These are phyloP conservation scores for Hydrocynus forskahlii DNA, from an alignment of 2,797 vertebrate species.

Conservation along the genomic window DNA sequence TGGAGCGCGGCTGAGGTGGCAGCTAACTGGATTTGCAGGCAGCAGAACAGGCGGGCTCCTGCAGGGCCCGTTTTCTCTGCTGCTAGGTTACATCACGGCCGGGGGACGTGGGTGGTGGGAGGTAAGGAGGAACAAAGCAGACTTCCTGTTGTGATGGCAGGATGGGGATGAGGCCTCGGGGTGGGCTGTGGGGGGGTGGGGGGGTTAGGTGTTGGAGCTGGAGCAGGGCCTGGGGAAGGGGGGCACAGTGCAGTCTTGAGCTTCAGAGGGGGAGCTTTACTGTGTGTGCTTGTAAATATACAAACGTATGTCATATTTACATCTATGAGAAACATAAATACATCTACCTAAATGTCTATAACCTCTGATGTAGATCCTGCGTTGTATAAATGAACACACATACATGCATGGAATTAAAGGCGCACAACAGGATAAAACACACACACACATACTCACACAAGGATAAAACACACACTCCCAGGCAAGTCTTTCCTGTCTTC, in stretches of 20 bases:
- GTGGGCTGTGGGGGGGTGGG: conserved; percentile 35
- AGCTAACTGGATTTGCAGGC: conserved; percentile 69
- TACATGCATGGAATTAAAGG: conserved; percentile 11
- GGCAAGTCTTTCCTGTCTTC: conserved; percentile 49
- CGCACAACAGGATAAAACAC: conserved; percentile 25
- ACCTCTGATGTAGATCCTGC: conserved; percentile 27
- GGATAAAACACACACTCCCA: conserved; percentile 17
- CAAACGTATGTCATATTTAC: not conserved
- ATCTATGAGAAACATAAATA: not conserved
- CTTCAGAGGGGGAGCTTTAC: not conserved
- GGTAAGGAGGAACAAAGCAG: conserved; percentile 64
- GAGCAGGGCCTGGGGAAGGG: conserved; percentile 18
- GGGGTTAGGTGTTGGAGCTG: not conserved
- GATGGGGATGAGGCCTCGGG: conserved; percentile 58
- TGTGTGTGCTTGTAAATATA: not conserved
- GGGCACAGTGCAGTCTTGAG: conserved; percentile 41
- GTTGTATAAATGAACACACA: conserved; percentile 35
- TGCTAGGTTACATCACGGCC: conserved; percentile 76
- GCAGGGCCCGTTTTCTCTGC: conserved; percentile 63
- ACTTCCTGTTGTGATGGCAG: conserved; percentile 72
- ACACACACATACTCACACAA: conserved; percentile 18
- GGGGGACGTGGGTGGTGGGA: conserved; percentile 55
- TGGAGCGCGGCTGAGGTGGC: conserved; percentile 49
- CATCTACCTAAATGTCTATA: conserved; percentile 14
- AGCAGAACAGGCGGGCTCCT: conserved; percentile 55